Evolutionary conservation across 2,113 vertebrate genomes (phyloP).

Genomic region (Cathartes aura): DNA sequence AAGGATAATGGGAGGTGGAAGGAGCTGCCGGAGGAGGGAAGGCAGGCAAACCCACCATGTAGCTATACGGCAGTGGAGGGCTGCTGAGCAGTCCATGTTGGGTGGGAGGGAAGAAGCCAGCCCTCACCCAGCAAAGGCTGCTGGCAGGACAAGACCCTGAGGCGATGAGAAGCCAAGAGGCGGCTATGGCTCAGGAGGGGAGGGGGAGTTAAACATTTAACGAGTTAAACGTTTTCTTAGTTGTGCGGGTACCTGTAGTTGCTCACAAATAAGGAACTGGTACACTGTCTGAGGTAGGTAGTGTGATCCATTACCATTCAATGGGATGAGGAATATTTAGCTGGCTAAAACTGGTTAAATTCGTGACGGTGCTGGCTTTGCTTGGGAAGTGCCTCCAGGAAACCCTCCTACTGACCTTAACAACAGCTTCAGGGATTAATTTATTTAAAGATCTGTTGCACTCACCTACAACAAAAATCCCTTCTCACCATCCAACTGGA

Average conservation of each 20-base stretch:
- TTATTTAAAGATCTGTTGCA: background rate
- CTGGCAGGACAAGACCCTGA: background rate
- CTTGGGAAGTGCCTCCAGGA: background rate
- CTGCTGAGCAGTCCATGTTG: background rate
- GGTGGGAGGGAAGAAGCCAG: background rate
- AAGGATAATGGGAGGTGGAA: rapidly evolving
- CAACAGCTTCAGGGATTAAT: background rate
- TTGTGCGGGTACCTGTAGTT: background rate
- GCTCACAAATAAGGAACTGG: background rate
- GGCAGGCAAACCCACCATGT: background rate
- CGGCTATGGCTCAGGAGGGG: rapidly evolving
- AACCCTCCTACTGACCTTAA: background rate
- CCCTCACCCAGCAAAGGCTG: background rate
- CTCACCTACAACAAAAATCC: background rate
- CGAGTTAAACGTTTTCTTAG: background rate
- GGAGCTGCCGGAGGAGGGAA: background rate
- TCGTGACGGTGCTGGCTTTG: rapidly evolving
- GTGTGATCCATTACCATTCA: background rate
- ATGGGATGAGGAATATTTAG: background rate
- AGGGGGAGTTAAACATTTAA: background rate
- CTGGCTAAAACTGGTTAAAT: background rate
- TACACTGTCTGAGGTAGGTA: background rate
- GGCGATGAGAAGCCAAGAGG: rapidly evolving
- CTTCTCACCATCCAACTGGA: background rate
- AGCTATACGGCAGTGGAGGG: background rate